Evolutionary conservation across 2,797 vertebrate species (phyloP).

Genomic region (Pangasius macronema): DNA sequence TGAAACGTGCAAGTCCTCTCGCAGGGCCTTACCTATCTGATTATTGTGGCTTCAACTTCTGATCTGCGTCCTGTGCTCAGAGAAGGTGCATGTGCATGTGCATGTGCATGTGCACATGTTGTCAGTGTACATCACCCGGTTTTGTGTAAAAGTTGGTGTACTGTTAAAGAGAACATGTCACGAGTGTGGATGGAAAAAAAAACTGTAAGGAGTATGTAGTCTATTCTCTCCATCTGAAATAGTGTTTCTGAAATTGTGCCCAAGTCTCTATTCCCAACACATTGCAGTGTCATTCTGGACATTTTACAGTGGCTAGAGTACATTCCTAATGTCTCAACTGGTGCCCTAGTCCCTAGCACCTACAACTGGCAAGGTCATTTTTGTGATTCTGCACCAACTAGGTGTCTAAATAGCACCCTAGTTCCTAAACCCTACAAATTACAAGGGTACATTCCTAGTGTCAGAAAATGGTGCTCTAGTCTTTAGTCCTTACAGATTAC

Average conservation of each 20-base stretch:
- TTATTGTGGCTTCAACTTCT: conserved; percentile 35
- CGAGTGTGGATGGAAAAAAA: neutral
- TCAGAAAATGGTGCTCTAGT: neutral
- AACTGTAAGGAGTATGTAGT: neutral
- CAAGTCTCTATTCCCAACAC: neutral
- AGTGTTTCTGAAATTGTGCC: neutral
- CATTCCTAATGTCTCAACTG: neutral
- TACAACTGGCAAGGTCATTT: neutral
- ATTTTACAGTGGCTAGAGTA: neutral
- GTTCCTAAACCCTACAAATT: neutral
- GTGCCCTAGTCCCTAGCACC: neutral
- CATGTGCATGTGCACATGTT: neutral
- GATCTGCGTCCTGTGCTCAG: conserved; percentile 2
- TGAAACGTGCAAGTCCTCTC: conserved; percentile 25
- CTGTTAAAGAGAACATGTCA: neutral
- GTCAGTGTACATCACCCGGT: neutral
- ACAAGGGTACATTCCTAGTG: neutral
- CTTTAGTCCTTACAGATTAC: neutral
- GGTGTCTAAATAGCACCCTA: neutral
- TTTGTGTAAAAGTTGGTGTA: neutral
- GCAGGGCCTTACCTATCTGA: conserved; percentile 34
- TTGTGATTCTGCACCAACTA: neutral
- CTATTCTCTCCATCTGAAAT: neutral
- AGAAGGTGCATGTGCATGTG: neutral
- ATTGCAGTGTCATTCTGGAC: neutral